Evolutionary conservation across 2,888 invertebrate genomes (phyloP), one percentile per base, ranked within the genome.

Genomic region (Cosmia pyralina): DNA sequence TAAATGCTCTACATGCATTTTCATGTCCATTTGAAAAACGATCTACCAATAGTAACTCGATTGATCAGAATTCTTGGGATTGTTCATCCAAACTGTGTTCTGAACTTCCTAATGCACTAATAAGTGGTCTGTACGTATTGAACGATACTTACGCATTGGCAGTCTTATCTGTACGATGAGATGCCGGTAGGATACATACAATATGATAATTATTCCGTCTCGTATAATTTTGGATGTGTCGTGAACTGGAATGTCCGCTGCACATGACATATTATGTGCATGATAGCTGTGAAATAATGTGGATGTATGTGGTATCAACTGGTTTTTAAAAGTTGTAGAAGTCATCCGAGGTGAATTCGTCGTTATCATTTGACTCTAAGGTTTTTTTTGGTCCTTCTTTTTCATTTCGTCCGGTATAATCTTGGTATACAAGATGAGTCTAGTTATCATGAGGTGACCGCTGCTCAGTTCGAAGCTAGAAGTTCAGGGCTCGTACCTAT

Each of bases 1-100:
- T 84, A 83, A 78, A 81, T 83, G 69, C 59, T 82, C 70, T 69
- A 76, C 74, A 75, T 75, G 48, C 63, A 77, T 78, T 81, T 74
- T 57, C 60, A 59, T 72, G 69, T 34, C 7, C 60, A 69, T 62
- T 66, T 72, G 34, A 53, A 74, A 77, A 69, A 60, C 22, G 55
- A 28, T 57, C 38, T 41, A 53, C 50, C 62, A 62, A 58, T 67
- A 17, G 15, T 65, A 69, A 72, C 41, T 64, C 34, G 17, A 53
- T 50, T 50, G 44, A 34, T 58, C 10, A 41, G n/a, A 62, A 79
- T 72, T 70, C 57, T 58, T 58, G 55, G 48, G 66, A 69, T 58
- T 48, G 44, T 62, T 66, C 46, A 58, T 34, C 34, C 3, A 17
- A 55, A 76, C n/a, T 53, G 11, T 28, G 17, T 34, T 52, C 60